Percentiles rank a stretch among this genome's conserved stretches.
Conservation (phyloP, 2,888 invertebrate species). For the Lamellibrachia satsuma region DNA sequence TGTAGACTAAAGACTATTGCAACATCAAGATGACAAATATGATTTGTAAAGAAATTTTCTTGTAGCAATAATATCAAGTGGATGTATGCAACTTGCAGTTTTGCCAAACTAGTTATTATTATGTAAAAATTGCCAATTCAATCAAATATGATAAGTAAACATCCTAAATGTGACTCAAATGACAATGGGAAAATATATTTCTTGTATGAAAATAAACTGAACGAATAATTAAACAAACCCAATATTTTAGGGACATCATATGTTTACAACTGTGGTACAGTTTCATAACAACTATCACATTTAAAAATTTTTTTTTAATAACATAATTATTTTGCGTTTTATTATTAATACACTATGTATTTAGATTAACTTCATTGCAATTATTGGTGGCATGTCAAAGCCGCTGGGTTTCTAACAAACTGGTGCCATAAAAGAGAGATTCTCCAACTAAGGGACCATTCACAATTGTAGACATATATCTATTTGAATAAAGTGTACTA, state of each 20-base stretch:
- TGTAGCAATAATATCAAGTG: too few species aligned
- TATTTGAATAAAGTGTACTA: too few species aligned
- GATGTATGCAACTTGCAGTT: too few species aligned
- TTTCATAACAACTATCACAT: not conserved
- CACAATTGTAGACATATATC: too few species aligned
- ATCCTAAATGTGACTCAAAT: not conserved
- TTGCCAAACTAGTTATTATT: too few species aligned
- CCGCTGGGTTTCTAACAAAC: not conserved
- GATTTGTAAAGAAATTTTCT: too few species aligned
- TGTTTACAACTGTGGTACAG: not conserved
- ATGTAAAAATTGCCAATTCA: too few species aligned
- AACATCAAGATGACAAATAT: too few species aligned
- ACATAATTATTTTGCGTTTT: not conserved
- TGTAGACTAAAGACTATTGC: too few species aligned
- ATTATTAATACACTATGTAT: not conserved
- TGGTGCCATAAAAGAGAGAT: not conserved
- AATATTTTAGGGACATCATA: not conserved
- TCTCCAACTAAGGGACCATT: not conserved
- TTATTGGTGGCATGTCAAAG: not conserved
- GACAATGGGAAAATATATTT: not conserved
- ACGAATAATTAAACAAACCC: not conserved
- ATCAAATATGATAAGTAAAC: not conserved
- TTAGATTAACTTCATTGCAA: not conserved
- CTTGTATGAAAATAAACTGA: not conserved
- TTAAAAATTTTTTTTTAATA: not conserved